Evolutionary conservation across 2,888 invertebrate genomes (phyloP).

Genomic region (Adineta ricciae): DNA sequence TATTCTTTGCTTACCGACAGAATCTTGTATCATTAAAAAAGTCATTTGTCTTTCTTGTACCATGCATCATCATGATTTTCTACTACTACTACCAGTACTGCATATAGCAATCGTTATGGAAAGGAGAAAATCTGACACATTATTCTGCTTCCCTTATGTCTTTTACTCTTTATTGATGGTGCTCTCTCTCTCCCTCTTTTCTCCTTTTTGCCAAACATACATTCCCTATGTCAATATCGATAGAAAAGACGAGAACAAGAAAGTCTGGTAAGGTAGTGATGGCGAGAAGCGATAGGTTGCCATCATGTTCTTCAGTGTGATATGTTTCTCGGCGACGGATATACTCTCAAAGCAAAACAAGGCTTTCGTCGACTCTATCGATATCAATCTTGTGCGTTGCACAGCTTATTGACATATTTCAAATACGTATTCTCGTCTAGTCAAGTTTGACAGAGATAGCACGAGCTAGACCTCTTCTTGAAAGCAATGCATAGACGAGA

Average conservation of each 20-base stretch:
- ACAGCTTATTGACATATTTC: not conserved
- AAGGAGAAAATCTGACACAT: not conserved
- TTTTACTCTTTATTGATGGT: not conserved
- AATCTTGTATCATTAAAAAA: not conserved
- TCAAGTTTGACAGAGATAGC: not conserved
- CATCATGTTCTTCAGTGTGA: not conserved
- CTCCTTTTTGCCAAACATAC: not conserved
- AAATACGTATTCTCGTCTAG: not conserved
- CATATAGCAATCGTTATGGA: not conserved
- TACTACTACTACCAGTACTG: no score
- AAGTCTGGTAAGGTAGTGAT: not conserved
- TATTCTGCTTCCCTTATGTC: not conserved
- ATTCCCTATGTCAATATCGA: not conserved
- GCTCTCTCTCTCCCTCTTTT: not conserved
- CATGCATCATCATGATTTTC: not conserved
- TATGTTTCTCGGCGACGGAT: not conserved
- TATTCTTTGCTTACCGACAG: not conserved
- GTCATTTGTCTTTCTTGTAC: not conserved
- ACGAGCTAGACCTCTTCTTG: not conserved
- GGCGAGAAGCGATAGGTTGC: not conserved
- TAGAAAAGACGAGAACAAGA: not conserved
- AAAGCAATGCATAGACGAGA: no score
- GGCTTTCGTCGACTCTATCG: not conserved
- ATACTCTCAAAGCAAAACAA: not conserved
- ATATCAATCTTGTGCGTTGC: not conserved